phyloP scores from a whole-genome alignment of 2,113 vertebrate species.

The Notechis scutatus region DNA sequence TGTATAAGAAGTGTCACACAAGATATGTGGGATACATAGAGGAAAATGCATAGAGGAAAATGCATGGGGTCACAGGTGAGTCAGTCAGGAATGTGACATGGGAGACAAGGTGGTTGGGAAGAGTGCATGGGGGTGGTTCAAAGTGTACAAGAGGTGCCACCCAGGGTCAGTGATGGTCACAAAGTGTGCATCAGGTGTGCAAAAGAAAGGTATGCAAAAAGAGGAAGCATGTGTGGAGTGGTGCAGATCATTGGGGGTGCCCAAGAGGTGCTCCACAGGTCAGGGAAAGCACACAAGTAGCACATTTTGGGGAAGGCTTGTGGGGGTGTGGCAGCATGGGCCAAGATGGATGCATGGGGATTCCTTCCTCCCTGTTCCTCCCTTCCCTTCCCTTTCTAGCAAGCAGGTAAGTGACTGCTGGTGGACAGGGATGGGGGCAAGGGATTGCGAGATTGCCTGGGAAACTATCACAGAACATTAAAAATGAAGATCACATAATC shows the following conservation, averaged over 20 bases:
- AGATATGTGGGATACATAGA: not conserved
- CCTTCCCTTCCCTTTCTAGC: not conserved
- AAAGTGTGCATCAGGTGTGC: not conserved
- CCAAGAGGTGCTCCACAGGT: not conserved
- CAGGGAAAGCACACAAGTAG: not conserved
- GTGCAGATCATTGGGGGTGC: not conserved
- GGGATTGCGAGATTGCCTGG: not conserved
- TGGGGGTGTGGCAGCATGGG: not conserved
- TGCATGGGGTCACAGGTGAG: not conserved
- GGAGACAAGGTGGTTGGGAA: not conserved
- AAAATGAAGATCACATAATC: not conserved
- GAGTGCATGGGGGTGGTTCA: not conserved
- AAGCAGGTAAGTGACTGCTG: not conserved
- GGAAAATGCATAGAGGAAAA: not conserved
- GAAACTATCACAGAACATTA: not conserved
- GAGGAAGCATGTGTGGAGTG: not conserved
- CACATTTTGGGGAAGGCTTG: not conserved
- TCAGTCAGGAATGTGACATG: not conserved
- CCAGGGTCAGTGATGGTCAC: too few species aligned
- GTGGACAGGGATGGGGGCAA: not conserved
- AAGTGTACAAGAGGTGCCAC: not conserved
- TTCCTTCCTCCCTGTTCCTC: not conserved
- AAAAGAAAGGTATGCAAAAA: not conserved
- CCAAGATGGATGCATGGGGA: not conserved
- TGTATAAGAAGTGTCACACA: not conserved